These are phyloP conservation scores for Holcopasites calliopsidis DNA, from an alignment of 1,140 invertebrate species.

Conservation along the genomic window DNA sequence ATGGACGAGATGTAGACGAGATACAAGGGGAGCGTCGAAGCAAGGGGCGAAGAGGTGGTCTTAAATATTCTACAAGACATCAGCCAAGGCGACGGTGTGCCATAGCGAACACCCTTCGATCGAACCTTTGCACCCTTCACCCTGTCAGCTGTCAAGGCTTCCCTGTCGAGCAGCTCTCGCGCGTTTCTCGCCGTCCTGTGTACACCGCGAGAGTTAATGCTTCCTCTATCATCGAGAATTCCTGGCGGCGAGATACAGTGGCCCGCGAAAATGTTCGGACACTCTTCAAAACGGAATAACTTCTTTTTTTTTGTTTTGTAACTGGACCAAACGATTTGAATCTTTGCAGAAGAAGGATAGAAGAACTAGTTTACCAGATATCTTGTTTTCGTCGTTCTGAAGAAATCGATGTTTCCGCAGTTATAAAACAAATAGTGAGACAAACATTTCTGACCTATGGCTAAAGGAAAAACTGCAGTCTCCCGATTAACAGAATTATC, in stretches of 20 bases:
- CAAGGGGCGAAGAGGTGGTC: conserved; percentile 40
- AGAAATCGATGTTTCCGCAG: too few relatives aligned
- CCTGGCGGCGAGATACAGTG: neutral
- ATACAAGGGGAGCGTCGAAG: conserved; percentile 41
- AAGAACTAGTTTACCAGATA: too few relatives aligned
- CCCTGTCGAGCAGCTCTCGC: conserved; percentile 41
- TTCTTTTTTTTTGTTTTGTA: too few relatives aligned
- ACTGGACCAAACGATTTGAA: too few relatives aligned
- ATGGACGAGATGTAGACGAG: conserved; percentile 30
- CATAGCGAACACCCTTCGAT: conserved; percentile 51
- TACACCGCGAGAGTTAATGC: conserved; percentile 46
- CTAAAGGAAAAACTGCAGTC: too few relatives aligned
- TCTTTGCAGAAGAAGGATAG: too few relatives aligned
- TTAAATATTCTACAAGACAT: conserved; percentile 68
- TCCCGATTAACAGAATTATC: too few relatives aligned
- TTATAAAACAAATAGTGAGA: too few relatives aligned
- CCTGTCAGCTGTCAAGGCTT: conserved; percentile 58
- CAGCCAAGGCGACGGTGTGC: conserved; percentile 33
- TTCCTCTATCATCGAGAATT: conserved; percentile 59
- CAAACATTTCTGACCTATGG: too few relatives aligned
- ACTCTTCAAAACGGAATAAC: too few relatives aligned
- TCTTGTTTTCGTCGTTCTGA: too few relatives aligned
- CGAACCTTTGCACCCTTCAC: conserved; percentile 50
- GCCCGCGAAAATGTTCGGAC: too few relatives aligned
- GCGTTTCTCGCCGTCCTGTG: neutral